phyloP scores from a whole-genome alignment of 2,113 vertebrate species.

The Macheiramphus alcinus region DNA sequence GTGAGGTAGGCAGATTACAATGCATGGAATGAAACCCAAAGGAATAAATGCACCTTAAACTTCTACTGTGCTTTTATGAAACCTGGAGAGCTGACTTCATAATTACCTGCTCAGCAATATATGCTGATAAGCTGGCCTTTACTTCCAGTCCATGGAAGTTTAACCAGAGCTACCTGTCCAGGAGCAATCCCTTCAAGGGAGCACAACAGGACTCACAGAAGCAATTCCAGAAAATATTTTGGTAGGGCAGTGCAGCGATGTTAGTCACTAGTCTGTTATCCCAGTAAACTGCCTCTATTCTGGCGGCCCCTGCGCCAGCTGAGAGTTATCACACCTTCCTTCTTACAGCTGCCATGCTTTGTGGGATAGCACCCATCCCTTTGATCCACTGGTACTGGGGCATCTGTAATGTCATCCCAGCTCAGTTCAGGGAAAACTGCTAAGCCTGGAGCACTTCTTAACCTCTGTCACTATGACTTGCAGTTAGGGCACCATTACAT shows the following conservation, averaged over 20 bases:
- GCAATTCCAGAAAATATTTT: neutral
- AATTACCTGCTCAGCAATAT: neutral
- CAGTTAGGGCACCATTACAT: neutral
- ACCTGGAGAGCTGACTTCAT: rapidly evolving
- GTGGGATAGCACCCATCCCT: neutral
- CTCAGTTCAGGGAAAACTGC: neutral
- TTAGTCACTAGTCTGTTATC: neutral
- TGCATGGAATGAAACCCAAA: neutral
- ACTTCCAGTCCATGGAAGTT: neutral
- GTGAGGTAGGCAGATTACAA: constrained; percentile 26
- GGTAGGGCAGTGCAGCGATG: neutral
- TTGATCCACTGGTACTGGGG: no score
- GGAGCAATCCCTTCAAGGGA: neutral
- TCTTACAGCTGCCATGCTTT: neutral
- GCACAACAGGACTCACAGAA: neutral
- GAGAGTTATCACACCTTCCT: neutral
- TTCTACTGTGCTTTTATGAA: neutral
- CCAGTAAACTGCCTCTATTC: neutral
- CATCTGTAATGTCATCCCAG: neutral
- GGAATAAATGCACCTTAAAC: neutral
- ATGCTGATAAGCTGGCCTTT: neutral
- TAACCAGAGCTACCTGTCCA: neutral
- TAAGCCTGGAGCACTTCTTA: neutral
- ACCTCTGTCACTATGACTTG: neutral
- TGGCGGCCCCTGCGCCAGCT: neutral